These are phyloP conservation scores for Asarcornis scutulata DNA, from an alignment of 2,113 vertebrate species.

Conservation along the genomic window DNA sequence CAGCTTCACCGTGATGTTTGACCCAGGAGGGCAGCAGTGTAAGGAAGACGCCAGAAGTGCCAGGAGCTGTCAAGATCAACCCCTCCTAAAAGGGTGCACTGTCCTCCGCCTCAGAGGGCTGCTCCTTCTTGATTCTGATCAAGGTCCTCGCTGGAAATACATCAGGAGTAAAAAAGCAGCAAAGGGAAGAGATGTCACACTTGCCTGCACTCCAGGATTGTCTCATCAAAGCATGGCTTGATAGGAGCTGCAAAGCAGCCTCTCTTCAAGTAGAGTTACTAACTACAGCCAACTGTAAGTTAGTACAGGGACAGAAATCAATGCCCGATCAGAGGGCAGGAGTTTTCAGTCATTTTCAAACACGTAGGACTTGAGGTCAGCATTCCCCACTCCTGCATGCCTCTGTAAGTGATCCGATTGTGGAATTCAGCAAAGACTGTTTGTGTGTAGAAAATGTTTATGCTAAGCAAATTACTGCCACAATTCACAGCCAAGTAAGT, in stretches of 20 bases:
- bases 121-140: not conserved
- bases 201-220: not conserved
- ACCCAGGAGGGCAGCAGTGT: conserved; percentile 16
- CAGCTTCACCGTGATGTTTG: not conserved
- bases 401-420: not conserved
- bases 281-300: not conserved
- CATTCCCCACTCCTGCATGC: not conserved
- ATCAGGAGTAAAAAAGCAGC: not conserved
- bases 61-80: conserved; percentile 33
- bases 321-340: not conserved
- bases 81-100: not conserved
- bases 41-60: not conserved
- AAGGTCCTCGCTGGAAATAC: not conserved
- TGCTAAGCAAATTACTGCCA: not conserved
- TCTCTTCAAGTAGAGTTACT: not conserved
- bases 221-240: not conserved
- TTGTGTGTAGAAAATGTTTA: not conserved
- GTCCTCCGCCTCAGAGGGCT: not conserved
- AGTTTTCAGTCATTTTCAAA: not conserved
- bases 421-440: not conserved
- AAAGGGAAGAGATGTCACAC: not conserved
- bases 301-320: too few relatives aligned
- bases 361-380: not conserved
- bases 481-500: not conserved
- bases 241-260: not conserved